Conservation (phyloP, 2,888 invertebrate genomes). For the Poecilobothrus nobilitatus region DNA sequence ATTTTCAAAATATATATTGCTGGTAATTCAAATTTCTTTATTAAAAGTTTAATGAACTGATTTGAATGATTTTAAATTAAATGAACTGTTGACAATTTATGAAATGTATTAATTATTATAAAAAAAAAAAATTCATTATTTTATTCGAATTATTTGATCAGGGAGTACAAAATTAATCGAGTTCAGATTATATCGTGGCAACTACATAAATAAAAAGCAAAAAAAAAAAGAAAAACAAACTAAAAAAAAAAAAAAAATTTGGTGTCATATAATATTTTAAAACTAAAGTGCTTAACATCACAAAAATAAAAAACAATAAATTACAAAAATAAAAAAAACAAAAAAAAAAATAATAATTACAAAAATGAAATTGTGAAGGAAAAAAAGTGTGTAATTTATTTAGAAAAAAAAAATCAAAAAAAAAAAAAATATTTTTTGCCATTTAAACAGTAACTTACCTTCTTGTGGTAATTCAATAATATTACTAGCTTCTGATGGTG, state of each 20-base stretch:
- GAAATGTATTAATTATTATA: too few species aligned
- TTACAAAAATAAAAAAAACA: not conserved
- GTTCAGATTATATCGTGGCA: not conserved
- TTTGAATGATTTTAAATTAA: too few species aligned
- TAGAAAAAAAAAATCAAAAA: conserved; percentile 19
- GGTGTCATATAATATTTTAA: not conserved
- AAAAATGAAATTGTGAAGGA: conserved; percentile 15
- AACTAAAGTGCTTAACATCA: not conserved
- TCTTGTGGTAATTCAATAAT: conserved; percentile 90
- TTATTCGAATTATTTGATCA: too few species aligned
- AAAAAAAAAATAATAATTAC: not conserved
- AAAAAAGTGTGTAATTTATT: conserved; percentile 12
- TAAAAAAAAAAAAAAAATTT: not conserved
- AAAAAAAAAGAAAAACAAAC: not conserved
- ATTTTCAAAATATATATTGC: too few species aligned
- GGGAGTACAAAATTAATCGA: not conserved
- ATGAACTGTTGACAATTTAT: too few species aligned
- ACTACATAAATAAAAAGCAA: not conserved
- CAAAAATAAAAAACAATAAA: not conserved
- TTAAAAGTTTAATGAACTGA: too few species aligned
- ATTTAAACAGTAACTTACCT: conserved; percentile 53
- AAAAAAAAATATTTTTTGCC: not conserved
- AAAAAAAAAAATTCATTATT: too few species aligned
- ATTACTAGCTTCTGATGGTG: conserved; percentile 81
- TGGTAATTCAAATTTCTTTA: too few species aligned